Evolutionary conservation across 2,113 vertebrate genomes (phyloP).

Genomic region (Stigmatopora argus): DNA sequence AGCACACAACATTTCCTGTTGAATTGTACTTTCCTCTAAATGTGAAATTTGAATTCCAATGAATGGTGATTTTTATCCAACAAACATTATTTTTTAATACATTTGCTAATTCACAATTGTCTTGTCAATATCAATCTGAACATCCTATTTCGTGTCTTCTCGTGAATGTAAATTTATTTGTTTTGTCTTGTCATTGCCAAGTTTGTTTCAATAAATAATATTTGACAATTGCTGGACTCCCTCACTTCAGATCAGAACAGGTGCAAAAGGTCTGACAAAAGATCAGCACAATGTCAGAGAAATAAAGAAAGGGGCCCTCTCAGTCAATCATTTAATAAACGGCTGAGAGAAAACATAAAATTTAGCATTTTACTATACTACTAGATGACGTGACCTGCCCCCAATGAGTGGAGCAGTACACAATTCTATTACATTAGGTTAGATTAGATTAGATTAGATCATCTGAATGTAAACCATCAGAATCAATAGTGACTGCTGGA

Average conservation of each 20-base stretch:
- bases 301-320: not conserved
- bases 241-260: not conserved
- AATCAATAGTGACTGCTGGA: no score
- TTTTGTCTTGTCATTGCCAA: constrained; percentile 39
- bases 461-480: no score
- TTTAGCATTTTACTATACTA: no score
- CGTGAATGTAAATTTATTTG: constrained; percentile 12
- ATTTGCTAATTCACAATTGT: not conserved
- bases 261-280: not conserved
- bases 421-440: no score
- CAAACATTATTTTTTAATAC: not conserved
- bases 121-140: not conserved
- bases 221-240: constrained; percentile 1
- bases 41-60: constrained; percentile 1
- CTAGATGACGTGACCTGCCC: no score
- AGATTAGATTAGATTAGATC: no score
- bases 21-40: not conserved
- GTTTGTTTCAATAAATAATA: constrained; percentile 42
- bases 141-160: constrained; percentile 13
- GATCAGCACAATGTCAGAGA: not conserved
- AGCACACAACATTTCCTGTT: not conserved
- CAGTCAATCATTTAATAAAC: not conserved
- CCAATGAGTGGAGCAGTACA: no score
- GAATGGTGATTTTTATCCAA: not conserved
- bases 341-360: no score